Conservation (phyloP, 1,140 invertebrate species). For the Xylocopa sonorina region DNA sequence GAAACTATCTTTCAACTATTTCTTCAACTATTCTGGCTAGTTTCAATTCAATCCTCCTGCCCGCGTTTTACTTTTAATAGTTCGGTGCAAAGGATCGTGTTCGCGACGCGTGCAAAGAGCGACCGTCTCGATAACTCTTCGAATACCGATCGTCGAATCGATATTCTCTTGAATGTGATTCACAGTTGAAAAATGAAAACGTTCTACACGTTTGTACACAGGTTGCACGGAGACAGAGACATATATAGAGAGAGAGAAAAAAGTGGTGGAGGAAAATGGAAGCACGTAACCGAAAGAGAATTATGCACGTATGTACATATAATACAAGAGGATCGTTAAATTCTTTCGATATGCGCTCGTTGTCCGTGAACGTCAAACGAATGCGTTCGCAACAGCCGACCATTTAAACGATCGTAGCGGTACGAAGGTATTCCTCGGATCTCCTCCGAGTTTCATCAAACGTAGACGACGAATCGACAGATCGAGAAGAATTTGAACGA, state of each 20-base stretch:
- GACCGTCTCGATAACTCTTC: too few relatives aligned
- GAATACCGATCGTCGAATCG: conserved; percentile 34
- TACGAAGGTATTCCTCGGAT: background rate
- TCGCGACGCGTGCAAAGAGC: background rate
- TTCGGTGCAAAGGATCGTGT: background rate
- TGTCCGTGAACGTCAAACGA: conserved; percentile 2
- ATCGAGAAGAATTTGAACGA: conserved; percentile 2
- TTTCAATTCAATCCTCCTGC: too few relatives aligned
- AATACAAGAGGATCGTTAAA: conserved; percentile 19
- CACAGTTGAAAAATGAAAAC: background rate
- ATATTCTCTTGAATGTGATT: background rate
- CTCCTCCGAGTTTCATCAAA: background rate
- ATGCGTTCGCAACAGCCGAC: background rate
- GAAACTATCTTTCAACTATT: too few relatives aligned
- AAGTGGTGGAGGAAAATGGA: conserved; percentile 18
- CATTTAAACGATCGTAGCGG: background rate
- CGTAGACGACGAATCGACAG: background rate
- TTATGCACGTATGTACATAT: conserved; percentile 15
- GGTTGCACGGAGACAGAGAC: background rate
- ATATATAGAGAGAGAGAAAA: background rate
- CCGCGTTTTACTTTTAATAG: too few relatives aligned
- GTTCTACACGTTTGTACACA: conserved; percentile 1
- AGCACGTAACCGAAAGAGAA: conserved; percentile 15
- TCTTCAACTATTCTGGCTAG: too few relatives aligned
- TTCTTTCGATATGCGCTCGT: background rate